A percentile compares a stretch with the other conserved stretches of the same genome.
Evolutionary conservation across 2,113 vertebrate species (phyloP).

Genomic region (Aspiorhynchus laticeps): DNA sequence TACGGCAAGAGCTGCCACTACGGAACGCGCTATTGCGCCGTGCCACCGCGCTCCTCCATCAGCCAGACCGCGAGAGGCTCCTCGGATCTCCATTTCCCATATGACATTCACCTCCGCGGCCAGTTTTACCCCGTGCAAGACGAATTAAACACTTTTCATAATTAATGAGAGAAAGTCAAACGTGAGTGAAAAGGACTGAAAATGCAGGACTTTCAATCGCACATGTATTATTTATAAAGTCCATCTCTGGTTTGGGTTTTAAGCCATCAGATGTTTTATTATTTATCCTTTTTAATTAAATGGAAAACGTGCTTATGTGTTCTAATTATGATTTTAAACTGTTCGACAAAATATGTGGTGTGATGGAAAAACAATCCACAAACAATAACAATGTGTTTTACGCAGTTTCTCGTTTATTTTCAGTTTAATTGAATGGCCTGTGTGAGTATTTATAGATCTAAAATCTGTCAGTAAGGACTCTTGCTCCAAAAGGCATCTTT

Average conservation of each 20-base stretch:
- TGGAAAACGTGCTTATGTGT: slow-evolving; percentile 48
- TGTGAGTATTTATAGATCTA: neutral
- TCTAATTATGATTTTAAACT: slow-evolving; percentile 21
- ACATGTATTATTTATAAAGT: slow-evolving; percentile 54
- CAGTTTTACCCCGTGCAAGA: slow-evolving; percentile 89
- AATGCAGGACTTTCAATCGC: slow-evolving; percentile 46
- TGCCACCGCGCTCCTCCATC: slow-evolving; percentile 81
- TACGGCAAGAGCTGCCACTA: slow-evolving; percentile 93
- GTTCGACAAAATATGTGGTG: neutral
- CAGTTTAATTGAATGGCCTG: neutral
- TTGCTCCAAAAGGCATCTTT: neutral
- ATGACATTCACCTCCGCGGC: slow-evolving; percentile 89
- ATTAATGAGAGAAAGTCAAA: slow-evolving; percentile 72
- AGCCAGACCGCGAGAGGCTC: slow-evolving; percentile 77
- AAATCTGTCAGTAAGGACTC: neutral
- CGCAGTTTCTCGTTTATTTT: neutral
- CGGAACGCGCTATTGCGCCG: slow-evolving; percentile 89
- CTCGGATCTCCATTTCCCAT: slow-evolving; percentile 86
- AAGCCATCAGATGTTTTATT: slow-evolving; percentile 51
- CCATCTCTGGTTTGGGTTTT: slow-evolving; percentile 47
- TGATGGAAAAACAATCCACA: neutral
- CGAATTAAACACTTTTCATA: slow-evolving; percentile 93
- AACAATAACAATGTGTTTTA: neutral
- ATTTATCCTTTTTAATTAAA: slow-evolving; percentile 50
- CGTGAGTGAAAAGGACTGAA: slow-evolving; percentile 49